Evolutionary conservation across 1,140 invertebrate genomes (phyloP), one percentile per base, ranked within the genome.

Genomic region (Heliconius melpomene): DNA sequence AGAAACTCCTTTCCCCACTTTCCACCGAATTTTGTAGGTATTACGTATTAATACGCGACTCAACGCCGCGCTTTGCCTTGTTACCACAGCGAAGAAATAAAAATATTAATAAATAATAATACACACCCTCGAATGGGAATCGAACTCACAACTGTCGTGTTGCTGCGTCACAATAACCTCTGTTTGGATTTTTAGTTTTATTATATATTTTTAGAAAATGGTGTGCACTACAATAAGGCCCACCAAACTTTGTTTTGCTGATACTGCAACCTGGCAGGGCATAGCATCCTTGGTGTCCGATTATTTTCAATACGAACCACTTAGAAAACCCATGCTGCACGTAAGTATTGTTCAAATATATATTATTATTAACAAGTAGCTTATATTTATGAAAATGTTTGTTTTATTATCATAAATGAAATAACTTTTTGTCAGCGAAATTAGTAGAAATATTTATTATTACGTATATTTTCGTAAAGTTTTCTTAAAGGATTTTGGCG

Each of bases 181-280:
- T 46, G 13, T 13, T 46, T 46, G 1, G 40, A 46, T 46, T 46
- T 46, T 46, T 16, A 46, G 40, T 16, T 26, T 60, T 23, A 60
- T 66, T 66, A 29, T 26, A 66, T 66, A 13, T 66, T 72, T 72
- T 75, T 86, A 97, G 96, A 97, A 96, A 95, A 96, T 97, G 94
- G 96, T 97, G 72, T 97, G 96, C 79, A 96, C 96, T 16, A 94
- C 95, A n/a, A 95, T 97, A 79, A 94, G 96, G 36, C 96, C 95
- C 46, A 96, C 96, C 40, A 95, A 95, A 66, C 89, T 96, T 40
- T 95, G 95, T 13, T 96, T 95, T 88, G 92, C 95, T 1, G 95
- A 96, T 82, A 92, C 96, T 23, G 95, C 94, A 79, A 95, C 93
- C 7, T 97, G 96, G 96, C 89, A 95, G 84, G 96, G 96, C 29